phyloP scores from a whole-genome alignment of 2,888 invertebrate species.

The Polylopha cassiicola region DNA sequence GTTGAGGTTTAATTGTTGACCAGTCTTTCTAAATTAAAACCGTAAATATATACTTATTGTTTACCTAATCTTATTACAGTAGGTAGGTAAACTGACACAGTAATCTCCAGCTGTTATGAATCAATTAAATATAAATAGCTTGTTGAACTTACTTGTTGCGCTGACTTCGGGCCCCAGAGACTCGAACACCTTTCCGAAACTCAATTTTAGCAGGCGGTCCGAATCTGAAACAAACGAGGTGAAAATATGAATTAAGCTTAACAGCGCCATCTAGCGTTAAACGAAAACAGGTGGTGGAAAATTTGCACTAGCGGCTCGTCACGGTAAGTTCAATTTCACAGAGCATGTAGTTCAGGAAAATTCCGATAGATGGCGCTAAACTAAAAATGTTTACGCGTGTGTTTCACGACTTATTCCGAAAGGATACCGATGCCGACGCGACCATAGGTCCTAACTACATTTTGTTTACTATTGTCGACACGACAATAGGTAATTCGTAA shows the following conservation, averaged over 20 bases:
- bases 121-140: neutral
- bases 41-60: too few relatives aligned
- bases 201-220: constrained; percentile 66
- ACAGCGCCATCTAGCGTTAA: constrained; percentile 39
- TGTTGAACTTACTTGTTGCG: constrained; percentile 82
- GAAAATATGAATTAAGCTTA: constrained; percentile 4
- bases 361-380: constrained; percentile 32
- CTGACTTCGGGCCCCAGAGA: constrained; percentile 85
- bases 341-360: neutral
- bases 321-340: too few relatives aligned
- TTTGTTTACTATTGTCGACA: constrained; percentile 16
- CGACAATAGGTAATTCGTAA: too few relatives aligned
- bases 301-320: too few relatives aligned
- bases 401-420: too few relatives aligned
- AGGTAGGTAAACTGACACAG: neutral
- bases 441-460: neutral
- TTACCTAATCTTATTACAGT: neutral
- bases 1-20: too few relatives aligned
- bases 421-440: too few relatives aligned
- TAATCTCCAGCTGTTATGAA: neutral
- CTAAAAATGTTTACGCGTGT: too few relatives aligned
- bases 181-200: constrained; percentile 74
- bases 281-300: neutral
- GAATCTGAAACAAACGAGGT: constrained; percentile 58
- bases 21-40: too few relatives aligned